Base-by-base conservation (phyloP, 2,888 invertebrate genomes). In the Cotesia congregata region DNA sequence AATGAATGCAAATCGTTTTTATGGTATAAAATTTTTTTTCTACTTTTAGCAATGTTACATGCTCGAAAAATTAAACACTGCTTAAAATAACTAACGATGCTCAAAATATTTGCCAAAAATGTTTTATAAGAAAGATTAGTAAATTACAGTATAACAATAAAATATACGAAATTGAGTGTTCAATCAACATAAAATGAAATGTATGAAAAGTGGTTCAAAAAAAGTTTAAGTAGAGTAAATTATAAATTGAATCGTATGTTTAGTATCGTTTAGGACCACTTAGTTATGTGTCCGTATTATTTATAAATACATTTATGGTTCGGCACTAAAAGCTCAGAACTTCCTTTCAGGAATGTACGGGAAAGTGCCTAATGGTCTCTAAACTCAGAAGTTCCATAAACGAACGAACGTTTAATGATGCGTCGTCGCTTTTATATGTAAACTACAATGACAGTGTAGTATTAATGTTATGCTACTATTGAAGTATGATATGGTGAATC, bases 261-360 rank as follows among this genome's bases (percentile, higher is more conserved):
- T 67, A 67, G 30, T 39, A 12, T 67, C 5, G 2, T 67, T 20
- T 6, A n/a, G 59, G 30, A 7, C 41, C 2, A 12, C 39, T 15
- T 39, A 41, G 50, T 50, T 15, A 59, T 3, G 20, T 20, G 59
- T 50, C 30, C 20, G 17, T 17, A 79, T 85, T 82, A 82, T 83
- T 85, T 84, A 82, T 85, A 83, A 84, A 82, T 80, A 81, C 78
- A 78, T 82, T 83, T 83, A 83, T 81, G 83, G 85, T 83, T 83
- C 81, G 69, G 72, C 78, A 80, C 68, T 82, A 76, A 80, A 80
- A 70, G 64, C 72, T 70, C 50, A 72, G 73, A 77, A 77, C 68
- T 73, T 73, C 17, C 38, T 60, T 64, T 69, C 50, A 17, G 59
- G 68, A 64, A 65, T 73, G 67, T 69, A 71, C 67, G 74, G 67